These are phyloP conservation scores for Lepidurus arcticus DNA, from an alignment of 1,140 invertebrate genomes.

Conservation along the genomic window DNA sequence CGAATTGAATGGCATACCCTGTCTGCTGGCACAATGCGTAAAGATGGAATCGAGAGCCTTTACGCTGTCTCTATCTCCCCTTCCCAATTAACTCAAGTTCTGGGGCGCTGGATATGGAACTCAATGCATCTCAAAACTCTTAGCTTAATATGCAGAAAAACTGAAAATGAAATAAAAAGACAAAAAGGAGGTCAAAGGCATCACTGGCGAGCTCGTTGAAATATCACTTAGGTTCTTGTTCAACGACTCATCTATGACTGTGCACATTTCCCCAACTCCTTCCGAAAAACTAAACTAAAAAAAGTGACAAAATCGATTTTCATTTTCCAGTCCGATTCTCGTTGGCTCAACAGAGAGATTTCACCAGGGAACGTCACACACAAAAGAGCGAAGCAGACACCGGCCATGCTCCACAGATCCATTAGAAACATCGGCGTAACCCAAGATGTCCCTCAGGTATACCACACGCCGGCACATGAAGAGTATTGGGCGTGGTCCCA, in stretches of 20 bases:
- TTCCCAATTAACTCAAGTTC: not conserved
- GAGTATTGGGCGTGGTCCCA: conserved; percentile 15
- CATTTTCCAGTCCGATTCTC: not conserved
- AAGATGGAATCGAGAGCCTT: conserved; percentile 4
- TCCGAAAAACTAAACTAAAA: not conserved
- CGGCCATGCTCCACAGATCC: not conserved
- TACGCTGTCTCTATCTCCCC: not conserved
- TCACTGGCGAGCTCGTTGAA: not conserved
- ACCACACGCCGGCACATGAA: not conserved
- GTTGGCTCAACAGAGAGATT: not conserved
- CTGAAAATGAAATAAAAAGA: not conserved
- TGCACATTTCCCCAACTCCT: not conserved
- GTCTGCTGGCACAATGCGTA: conserved; percentile 6
- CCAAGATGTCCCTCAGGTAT: not conserved
- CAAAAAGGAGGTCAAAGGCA: not conserved
- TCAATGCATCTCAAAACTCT: not conserved
- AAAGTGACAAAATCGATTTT: not conserved
- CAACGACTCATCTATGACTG: not conserved
- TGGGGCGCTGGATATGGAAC: not conserved
- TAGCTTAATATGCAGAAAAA: not conserved
- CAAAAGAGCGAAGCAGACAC: conserved; percentile 8
- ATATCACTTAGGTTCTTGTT: not conserved
- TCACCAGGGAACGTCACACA: not conserved
- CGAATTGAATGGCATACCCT: not conserved
- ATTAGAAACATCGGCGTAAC: conserved; percentile 10